Base-by-base conservation (phyloP, 2,888 invertebrate genomes). In the Adineta ricciae region DNA sequence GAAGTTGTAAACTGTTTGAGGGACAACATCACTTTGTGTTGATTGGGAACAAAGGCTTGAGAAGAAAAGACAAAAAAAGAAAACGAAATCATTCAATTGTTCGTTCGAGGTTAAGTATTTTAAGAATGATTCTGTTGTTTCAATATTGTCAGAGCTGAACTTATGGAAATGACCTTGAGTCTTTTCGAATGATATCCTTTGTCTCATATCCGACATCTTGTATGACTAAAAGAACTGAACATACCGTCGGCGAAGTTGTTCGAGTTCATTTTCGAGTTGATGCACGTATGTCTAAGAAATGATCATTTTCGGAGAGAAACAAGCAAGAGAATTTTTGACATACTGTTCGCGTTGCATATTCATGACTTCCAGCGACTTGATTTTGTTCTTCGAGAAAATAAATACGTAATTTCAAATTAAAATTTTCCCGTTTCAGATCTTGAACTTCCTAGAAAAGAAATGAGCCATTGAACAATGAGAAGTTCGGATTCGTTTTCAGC, bases 341-440 rank as follows among this genome's bases (percentile, higher is more conserved):
- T 64, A 64, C 64, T 32, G 32, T 64, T 64, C 19, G 16, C 14
- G 32, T 27, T 32, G 2, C 16, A 64, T 64, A 19, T 64, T 64
- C 64, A 27, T 7, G 27, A 32, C 32, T 64, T 4, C 8, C 0
- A 32, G 1, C 27, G 14, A 32, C 3, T 64, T 64, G 64, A 78
- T 2, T 93, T 89, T 93, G 93, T 90, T 96, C 95, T 90, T 96
- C 96, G 87, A 96, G 92, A 89, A 96, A 95, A 91, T 95, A 96
- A 88, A 97, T 94, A 84, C 96, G 92, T 88, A 96, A 91, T 91
- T 96, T 96, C 36, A 97, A 92, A 91, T 95, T 94, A 89, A 96
- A 97, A 90, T 96, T 97, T 90, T 96, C 96, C 90, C 95, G 96
- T 87, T 94, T 93, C 87, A 96, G 91, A 83, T 93, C 92, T 84